Evolutionary conservation across 2,113 vertebrate species (phyloP).

Genomic region (Echinops telfairi): DNA sequence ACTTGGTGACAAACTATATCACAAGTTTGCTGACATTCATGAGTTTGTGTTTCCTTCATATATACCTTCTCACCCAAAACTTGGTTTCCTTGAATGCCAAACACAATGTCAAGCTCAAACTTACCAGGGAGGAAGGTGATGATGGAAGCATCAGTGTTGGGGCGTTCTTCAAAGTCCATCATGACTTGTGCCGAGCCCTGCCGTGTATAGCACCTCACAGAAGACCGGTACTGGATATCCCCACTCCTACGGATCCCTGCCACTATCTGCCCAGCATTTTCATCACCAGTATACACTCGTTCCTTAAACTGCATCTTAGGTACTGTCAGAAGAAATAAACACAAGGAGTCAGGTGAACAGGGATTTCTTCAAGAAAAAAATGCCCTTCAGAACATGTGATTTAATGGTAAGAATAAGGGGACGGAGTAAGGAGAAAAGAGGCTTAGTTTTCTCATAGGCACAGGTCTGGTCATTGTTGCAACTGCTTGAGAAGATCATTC

Average conservation of each 20-base stretch:
- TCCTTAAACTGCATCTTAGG: constrained; percentile 96
- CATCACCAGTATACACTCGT: constrained; percentile 87
- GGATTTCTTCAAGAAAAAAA: background rate
- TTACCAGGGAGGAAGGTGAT: constrained; percentile 95
- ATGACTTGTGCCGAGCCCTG: constrained; percentile 97
- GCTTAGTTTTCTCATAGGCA: background rate
- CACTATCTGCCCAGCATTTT: constrained; percentile 90
- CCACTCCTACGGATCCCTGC: constrained; percentile 92
- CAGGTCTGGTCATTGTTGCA: background rate
- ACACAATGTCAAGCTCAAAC: background rate
- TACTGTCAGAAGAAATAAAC: constrained; percentile 85
- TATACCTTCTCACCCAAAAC: background rate
- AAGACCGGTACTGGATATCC: constrained; percentile 91
- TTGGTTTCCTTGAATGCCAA: background rate
- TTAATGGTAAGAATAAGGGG: background rate
- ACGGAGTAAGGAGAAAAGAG: background rate
- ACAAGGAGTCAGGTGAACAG: background rate
- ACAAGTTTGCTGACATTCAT: background rate
- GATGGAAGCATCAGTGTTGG: constrained; percentile 93
- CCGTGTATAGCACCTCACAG: constrained; percentile 95
- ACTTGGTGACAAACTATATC: background rate
- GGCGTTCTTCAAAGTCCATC: constrained; percentile 96
- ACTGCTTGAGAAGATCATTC: background rate
- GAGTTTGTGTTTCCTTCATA: background rate
- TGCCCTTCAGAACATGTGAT: background rate